Percentiles rank a stretch among this genome's conserved stretches.
phyloP scores from a whole-genome alignment of 2,888 invertebrate genomes.

The Ramazzottius varieornatus region DNA sequence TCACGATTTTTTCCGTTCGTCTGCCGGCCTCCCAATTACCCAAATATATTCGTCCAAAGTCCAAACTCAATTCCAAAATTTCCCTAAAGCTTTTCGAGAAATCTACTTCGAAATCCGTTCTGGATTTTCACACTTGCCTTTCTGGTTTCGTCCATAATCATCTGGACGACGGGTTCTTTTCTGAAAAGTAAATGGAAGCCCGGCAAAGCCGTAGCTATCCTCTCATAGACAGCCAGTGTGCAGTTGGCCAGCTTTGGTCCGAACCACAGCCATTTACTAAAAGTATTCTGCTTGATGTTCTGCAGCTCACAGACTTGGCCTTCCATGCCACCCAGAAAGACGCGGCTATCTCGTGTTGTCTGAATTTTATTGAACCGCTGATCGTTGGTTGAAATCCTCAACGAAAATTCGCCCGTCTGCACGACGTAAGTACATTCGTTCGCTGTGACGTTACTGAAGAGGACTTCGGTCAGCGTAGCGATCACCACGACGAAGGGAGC shows the following conservation, averaged over 20 bases:
- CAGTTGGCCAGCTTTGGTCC: background rate
- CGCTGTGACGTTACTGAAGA: background rate
- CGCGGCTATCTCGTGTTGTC: background rate
- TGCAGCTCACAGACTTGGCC: background rate
- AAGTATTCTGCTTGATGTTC: slow-evolving; percentile 1
- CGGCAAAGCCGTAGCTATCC: background rate
- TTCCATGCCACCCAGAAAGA: background rate
- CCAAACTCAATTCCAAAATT: background rate
- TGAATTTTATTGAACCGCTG: background rate
- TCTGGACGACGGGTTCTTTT: background rate
- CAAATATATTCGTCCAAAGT: too few species aligned
- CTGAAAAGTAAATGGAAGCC: background rate
- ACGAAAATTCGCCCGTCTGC: background rate
- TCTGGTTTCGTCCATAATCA: background rate
- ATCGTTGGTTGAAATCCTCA: background rate
- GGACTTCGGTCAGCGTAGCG: background rate
- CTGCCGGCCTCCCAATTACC: too few species aligned
- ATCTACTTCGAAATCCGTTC: background rate
- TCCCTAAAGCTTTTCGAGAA: background rate
- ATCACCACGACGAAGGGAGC: background rate
- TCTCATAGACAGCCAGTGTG: slow-evolving; percentile 1
- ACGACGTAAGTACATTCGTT: background rate
- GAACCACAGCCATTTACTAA: background rate
- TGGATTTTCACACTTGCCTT: background rate
- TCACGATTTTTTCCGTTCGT: too few species aligned